phyloP scores from a whole-genome alignment of 1,140 invertebrate species.

The Chrysopa pallens region DNA sequence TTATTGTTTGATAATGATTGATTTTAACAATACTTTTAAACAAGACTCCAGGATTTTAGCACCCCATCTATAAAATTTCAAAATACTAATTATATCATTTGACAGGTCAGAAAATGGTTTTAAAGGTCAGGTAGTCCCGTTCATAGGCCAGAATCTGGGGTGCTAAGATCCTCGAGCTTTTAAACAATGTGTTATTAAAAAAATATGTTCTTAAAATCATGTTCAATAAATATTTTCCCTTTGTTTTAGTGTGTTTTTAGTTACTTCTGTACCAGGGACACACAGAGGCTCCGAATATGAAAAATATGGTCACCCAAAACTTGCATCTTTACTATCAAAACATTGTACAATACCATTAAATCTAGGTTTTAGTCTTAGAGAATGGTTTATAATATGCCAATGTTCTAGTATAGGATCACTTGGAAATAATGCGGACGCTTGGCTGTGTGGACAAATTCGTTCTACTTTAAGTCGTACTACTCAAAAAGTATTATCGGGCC shows the following conservation, averaged over 20 bases:
- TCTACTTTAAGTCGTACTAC: constrained; percentile 36
- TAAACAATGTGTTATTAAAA: no score
- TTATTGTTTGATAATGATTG: no score
- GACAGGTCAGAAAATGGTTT: no score
- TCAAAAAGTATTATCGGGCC: constrained; percentile 13
- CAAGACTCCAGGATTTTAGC: no score
- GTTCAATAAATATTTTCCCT: constrained; percentile 5
- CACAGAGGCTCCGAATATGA: constrained; percentile 34
- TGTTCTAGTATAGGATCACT: constrained; percentile 82
- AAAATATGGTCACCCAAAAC: constrained; percentile 54
- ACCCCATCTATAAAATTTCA: no score
- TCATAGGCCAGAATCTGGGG: no score
- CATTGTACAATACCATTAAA: constrained; percentile 35
- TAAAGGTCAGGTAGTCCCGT: no score
- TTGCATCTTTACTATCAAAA: constrained; percentile 41
- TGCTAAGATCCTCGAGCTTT: no score
- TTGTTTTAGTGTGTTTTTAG: constrained; percentile 54
- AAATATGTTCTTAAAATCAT: background rate
- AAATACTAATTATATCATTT: no score
- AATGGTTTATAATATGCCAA: constrained; percentile 63
- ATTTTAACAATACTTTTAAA: no score
- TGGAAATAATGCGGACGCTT: constrained; percentile 46
- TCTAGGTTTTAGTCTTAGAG: constrained; percentile 29
- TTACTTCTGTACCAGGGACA: constrained; percentile 68
- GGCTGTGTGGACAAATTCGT: constrained; percentile 48